phyloP scores from a whole-genome alignment of 2,113 vertebrate genomes.

The Strigops habroptila region DNA sequence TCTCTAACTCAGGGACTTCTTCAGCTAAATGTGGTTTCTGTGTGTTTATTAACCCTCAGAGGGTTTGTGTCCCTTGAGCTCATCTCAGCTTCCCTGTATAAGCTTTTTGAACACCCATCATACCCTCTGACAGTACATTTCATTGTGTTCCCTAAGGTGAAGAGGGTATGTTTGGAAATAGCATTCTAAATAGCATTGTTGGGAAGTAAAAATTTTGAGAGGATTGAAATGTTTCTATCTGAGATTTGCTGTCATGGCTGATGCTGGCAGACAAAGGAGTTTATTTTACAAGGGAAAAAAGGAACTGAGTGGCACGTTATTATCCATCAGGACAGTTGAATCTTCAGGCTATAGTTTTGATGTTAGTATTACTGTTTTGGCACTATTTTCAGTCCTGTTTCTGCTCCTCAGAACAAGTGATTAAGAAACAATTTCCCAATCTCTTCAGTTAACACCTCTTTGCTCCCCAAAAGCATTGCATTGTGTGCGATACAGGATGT shows the following conservation, averaged over 20 bases:
- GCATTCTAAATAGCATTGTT: neutral
- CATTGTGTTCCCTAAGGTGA: neutral
- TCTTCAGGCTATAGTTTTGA: neutral
- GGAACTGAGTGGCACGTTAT: neutral
- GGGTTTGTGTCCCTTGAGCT: neutral
- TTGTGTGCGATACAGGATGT: constrained; percentile 40
- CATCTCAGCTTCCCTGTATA: neutral
- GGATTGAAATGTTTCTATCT: neutral
- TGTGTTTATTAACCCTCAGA: neutral
- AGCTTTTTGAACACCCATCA: neutral
- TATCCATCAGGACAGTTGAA: neutral
- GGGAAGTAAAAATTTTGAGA: neutral
- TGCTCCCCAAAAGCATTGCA: neutral
- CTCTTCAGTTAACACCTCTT: neutral
- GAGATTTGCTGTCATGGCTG: neutral
- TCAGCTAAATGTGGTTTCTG: neutral
- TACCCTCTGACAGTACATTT: neutral
- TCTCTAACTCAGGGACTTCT: neutral
- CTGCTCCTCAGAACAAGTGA: constrained; percentile 23
- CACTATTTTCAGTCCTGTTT: neutral
- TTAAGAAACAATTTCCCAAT: constrained; percentile 29
- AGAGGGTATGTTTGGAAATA: neutral
- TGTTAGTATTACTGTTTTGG: neutral
- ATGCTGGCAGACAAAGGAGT: constrained; percentile 14
- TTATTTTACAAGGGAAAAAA: constrained; percentile 24